phyloP scores from a whole-genome alignment of 2,113 vertebrate genomes.

The Bombycilla garrulus region DNA sequence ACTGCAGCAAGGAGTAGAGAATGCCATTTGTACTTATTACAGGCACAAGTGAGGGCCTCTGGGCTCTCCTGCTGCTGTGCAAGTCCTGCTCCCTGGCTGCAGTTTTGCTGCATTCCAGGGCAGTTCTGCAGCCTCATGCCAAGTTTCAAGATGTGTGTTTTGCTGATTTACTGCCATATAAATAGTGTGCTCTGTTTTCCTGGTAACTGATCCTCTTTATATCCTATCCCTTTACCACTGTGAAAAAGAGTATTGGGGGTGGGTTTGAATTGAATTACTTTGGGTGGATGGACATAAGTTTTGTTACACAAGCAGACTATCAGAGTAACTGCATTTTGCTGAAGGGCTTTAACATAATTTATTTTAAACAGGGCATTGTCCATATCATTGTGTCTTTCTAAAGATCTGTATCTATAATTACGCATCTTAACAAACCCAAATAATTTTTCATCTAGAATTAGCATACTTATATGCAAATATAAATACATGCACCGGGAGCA shows the following conservation, averaged over 20 bases:
- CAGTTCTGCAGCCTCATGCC: neutral
- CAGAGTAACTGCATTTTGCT: neutral
- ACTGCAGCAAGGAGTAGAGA: neutral
- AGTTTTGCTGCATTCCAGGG: neutral
- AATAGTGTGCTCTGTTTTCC: neutral
- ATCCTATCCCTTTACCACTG: neutral
- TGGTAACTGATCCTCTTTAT: neutral
- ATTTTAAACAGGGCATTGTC: neutral
- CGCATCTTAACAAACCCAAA: neutral
- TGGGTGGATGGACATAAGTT: neutral
- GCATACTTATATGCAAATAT: neutral
- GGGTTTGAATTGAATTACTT: neutral
- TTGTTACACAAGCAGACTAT: neutral
- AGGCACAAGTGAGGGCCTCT: neutral
- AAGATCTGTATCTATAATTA: neutral
- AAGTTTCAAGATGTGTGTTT: neutral
- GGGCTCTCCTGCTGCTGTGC: neutral
- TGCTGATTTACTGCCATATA: neutral
- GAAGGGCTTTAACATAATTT: neutral
- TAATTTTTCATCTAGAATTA: neutral
- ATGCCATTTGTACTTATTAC: fast-evolving
- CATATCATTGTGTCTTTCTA: neutral
- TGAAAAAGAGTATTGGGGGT: neutral
- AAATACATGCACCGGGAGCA: neutral
- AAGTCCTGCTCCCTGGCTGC: neutral